Evolutionary conservation across 2,888 invertebrate genomes (phyloP).

Genomic region (Theodoxus fluviatilis): DNA sequence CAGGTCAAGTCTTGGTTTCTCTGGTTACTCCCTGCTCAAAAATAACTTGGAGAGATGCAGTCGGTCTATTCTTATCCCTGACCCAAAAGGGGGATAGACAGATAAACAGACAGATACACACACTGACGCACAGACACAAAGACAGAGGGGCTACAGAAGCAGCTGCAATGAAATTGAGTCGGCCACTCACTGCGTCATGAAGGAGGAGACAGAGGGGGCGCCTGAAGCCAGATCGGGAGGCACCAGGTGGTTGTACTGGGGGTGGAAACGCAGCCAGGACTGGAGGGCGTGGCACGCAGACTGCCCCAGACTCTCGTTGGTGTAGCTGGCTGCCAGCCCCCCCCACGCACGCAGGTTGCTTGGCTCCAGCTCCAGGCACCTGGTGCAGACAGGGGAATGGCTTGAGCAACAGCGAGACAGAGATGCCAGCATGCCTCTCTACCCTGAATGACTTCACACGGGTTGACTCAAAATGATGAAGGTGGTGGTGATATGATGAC

Average conservation of each 20-base stretch:
- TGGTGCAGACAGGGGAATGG: constrained; percentile 44
- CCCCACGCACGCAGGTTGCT: constrained; percentile 84
- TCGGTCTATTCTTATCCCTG: too few relatives aligned
- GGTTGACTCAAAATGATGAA: background rate
- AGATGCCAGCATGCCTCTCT: background rate
- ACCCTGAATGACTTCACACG: background rate
- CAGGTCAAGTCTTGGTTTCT: too few relatives aligned
- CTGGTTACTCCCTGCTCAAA: too few relatives aligned
- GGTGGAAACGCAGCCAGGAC: constrained; percentile 72
- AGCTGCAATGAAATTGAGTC: too few relatives aligned
- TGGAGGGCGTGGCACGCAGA: constrained; percentile 84
- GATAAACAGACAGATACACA: too few relatives aligned
- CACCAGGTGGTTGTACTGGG: constrained; percentile 80
- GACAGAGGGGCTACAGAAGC: too few relatives aligned
- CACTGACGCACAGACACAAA: too few relatives aligned
- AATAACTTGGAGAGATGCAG: too few relatives aligned
- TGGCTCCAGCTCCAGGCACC: constrained; percentile 80
- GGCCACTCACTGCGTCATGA: constrained; percentile 25
- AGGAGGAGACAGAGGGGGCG: constrained; percentile 27
- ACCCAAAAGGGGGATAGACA: too few relatives aligned
- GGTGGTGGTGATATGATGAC: too few relatives aligned
- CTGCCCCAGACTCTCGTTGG: constrained; percentile 92
- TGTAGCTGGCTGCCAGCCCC: constrained; percentile 90
- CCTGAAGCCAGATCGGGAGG: constrained; percentile 46
- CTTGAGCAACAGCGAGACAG: background rate